A percentile compares a stretch with the other conserved stretches of the same genome.
These are phyloP conservation scores for Mastomys coucha DNA, from an alignment of 2,113 vertebrate species.

Conservation along the genomic window DNA sequence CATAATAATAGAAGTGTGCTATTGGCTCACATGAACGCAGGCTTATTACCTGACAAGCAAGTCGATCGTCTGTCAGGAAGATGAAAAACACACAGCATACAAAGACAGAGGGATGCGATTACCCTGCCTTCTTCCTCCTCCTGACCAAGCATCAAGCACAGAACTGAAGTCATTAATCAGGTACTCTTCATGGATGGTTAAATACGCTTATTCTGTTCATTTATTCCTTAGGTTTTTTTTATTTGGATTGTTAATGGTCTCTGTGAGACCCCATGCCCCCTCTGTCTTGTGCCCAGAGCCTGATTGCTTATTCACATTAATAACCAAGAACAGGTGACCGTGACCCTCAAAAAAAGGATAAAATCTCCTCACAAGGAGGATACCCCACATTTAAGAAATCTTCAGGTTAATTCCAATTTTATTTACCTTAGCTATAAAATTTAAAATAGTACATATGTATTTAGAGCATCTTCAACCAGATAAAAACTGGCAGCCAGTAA, in stretches of 20 bases:
- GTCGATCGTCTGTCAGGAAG: constrained; percentile 2
- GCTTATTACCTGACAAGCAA: not conserved
- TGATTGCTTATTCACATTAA: not conserved
- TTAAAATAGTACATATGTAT: not conserved
- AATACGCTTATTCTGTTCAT: not conserved
- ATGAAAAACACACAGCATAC: not conserved
- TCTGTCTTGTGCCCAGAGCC: not conserved
- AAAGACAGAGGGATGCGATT: not conserved
- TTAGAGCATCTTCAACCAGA: not conserved
- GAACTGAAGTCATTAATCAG: not conserved
- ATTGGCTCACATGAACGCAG: not conserved
- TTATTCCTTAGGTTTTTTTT: not conserved
- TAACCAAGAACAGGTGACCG: not conserved
- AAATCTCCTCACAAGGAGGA: not conserved
- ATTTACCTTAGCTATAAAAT: constrained; percentile 11
- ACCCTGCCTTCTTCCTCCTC: not conserved
- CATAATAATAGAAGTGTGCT: constrained; percentile 23
- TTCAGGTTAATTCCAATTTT: constrained; percentile 33
- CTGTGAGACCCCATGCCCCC: not conserved
- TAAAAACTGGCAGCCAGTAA: constrained; percentile 3
- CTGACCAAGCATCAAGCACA: not conserved
- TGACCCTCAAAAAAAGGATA: not conserved
- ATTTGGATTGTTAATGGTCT: constrained; percentile 8
- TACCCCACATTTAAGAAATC: constrained; percentile 5
- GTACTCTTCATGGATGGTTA: not conserved